Percentiles rank a stretch among this genome's conserved stretches.
Evolutionary conservation across 2,888 invertebrate species (phyloP).

Genomic region (Drosophila multiciliata): DNA sequence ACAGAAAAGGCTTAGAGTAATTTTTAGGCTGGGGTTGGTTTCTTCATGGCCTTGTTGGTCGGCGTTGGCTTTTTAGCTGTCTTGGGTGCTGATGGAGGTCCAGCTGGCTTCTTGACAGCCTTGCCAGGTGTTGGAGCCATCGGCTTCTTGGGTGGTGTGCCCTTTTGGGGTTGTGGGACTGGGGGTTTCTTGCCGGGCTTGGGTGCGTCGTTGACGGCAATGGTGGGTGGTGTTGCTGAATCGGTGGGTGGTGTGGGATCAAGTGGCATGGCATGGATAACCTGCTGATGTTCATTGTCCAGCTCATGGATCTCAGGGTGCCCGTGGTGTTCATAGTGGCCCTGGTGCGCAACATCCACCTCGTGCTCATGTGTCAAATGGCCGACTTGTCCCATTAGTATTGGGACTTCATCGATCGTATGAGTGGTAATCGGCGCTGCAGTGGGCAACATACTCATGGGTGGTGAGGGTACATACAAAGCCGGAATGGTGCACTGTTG

Average conservation of each 20-base stretch:
- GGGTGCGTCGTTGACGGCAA: slow-evolving; percentile 37
- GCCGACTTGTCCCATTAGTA: slow-evolving; percentile 30
- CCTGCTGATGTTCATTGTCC: slow-evolving; percentile 22
- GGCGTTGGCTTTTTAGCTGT: slow-evolving; percentile 61
- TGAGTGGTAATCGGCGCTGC: slow-evolving; percentile 55
- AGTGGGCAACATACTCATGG: slow-evolving; percentile 74
- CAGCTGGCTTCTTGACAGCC: slow-evolving; percentile 61
- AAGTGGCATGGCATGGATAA: slow-evolving; percentile 26
- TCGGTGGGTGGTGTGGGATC: slow-evolving; percentile 55
- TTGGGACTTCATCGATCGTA: slow-evolving; percentile 41
- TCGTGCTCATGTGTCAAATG: slow-evolving; percentile 2
- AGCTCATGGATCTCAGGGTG: slow-evolving; percentile 17
- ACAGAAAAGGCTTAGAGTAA: background rate
- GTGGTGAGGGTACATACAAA: slow-evolving; percentile 79
- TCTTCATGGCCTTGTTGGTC: slow-evolving; percentile 63
- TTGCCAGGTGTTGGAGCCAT: slow-evolving; percentile 40
- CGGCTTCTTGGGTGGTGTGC: slow-evolving; percentile 53
- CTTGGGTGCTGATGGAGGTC: slow-evolving; percentile 41
- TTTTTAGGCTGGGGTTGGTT: slow-evolving; percentile 52
- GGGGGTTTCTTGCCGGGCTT: slow-evolving; percentile 60
- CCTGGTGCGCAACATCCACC: background rate
- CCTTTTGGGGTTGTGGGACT: slow-evolving; percentile 54
- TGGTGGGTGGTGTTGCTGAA: slow-evolving; percentile 57
- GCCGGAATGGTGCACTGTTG: slow-evolving; percentile 79
- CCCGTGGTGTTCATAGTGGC: background rate